Percentiles rank a stretch among this genome's conserved stretches.
Conservation (phyloP, 2,113 vertebrate genomes). For the Chiloscyllium plagiosum region DNA sequence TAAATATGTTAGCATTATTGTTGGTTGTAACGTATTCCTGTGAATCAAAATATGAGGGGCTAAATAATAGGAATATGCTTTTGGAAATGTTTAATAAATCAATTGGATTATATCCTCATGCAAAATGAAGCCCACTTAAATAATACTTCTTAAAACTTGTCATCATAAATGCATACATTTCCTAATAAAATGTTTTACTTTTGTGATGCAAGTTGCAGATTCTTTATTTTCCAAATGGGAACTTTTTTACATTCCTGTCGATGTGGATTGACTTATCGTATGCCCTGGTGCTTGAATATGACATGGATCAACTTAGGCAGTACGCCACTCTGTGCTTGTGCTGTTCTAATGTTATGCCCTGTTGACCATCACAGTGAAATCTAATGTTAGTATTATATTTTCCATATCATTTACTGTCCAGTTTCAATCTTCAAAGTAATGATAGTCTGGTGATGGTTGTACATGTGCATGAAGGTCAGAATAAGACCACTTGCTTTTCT, state of each 20-base stretch:
- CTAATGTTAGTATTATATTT: background rate
- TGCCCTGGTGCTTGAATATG: background rate
- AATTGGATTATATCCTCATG: background rate
- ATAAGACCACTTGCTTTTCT: background rate
- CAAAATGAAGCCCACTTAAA: background rate
- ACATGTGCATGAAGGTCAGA: background rate
- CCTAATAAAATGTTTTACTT: background rate
- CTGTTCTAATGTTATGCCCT: background rate
- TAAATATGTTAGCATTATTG: background rate
- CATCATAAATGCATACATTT: background rate
- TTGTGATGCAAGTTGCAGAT: background rate
- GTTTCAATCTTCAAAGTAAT: background rate
- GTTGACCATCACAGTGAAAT: background rate
- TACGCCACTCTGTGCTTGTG: background rate
- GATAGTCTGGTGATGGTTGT: background rate
- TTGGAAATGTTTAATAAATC: background rate
- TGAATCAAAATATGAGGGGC: background rate
- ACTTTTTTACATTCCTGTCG: background rate
- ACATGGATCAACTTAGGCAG: background rate
- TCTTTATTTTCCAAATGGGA: background rate
- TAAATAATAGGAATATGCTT: background rate
- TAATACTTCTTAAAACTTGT: conserved; percentile 34
- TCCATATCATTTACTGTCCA: background rate
- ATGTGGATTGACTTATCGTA: background rate
- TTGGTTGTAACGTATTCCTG: background rate